These are phyloP conservation scores for Cyprinella venusta DNA, from an alignment of 2,797 vertebrate genomes.

Conservation along the genomic window DNA sequence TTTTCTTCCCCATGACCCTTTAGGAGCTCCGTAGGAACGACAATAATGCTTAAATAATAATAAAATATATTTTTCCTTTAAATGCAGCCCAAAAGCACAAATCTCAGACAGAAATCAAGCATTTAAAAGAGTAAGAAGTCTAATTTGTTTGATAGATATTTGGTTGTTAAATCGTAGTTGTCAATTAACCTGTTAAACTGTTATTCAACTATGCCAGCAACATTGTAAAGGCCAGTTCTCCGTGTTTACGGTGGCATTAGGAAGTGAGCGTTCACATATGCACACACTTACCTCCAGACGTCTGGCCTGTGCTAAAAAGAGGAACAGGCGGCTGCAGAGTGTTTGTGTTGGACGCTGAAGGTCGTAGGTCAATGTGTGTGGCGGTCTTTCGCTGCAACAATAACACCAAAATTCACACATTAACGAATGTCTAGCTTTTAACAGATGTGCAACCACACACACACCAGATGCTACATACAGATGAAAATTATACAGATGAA, in stretches of 20 bases:
- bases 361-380: conserved; percentile 68
- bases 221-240: neutral
- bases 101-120: neutral
- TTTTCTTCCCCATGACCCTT: neutral
- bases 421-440: neutral
- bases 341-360: conserved; percentile 69
- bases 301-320: conserved; percentile 27
- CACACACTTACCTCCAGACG: conserved; percentile 68
- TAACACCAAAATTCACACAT: conserved; percentile 4
- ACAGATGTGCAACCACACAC: conserved; percentile 8
- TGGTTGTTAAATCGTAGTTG: too few species aligned
- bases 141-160: neutral
- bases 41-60: neutral
- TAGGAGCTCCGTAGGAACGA: neutral
- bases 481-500: too few species aligned
- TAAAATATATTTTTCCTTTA: neutral
- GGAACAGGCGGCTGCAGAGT: conserved; percentile 72
- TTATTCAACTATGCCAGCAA: neutral
- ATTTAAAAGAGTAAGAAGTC: neutral
- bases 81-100: neutral
- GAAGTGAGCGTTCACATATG: neutral
- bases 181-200: neutral
- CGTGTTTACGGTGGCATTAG: neutral
- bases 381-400: conserved; percentile 68
- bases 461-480: conserved; percentile 28